A percentile compares a stretch with the other conserved stretches of the same genome.
Conservation (phyloP, 1,140 invertebrate species). For the Drosophila malerkotliana region DNA sequence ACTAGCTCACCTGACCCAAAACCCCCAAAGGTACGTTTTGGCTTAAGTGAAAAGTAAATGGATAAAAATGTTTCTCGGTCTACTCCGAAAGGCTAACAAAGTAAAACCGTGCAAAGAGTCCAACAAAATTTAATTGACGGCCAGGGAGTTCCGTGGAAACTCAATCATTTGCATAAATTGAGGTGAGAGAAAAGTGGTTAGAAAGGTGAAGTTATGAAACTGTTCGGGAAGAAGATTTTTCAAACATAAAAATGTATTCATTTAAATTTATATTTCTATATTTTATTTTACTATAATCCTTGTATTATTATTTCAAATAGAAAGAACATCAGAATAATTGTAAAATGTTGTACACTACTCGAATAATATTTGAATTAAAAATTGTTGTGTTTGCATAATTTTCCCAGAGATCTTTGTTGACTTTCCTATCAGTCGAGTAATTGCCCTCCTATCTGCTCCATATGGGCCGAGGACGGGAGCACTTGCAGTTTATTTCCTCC, state of each 20-base stretch:
- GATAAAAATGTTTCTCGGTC: slow-evolving; percentile 19
- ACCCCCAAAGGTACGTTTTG: slow-evolving; percentile 21
- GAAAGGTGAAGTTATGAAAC: background rate
- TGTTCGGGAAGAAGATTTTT: background rate
- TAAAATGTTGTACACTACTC: no score
- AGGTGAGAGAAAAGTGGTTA: slow-evolving; percentile 11
- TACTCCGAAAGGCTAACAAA: slow-evolving; percentile 35
- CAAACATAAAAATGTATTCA: no score
- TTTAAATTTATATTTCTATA: no score
- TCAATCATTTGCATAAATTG: slow-evolving; percentile 73
- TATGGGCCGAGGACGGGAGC: slow-evolving; percentile 11
- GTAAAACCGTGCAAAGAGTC: slow-evolving; percentile 12
- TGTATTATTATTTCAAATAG: background rate
- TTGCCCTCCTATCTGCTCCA: slow-evolving; percentile 21
- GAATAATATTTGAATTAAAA: background rate
- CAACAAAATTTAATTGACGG: slow-evolving; percentile 69
- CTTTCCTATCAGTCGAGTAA: slow-evolving; percentile 26
- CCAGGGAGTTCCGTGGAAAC: slow-evolving; percentile 76
- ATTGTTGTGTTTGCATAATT: background rate
- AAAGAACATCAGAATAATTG: no score
- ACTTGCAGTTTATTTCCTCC: slow-evolving; percentile 14
- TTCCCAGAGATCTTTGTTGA: slow-evolving; percentile 19
- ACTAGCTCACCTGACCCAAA: slow-evolving; percentile 25
- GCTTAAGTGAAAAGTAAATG: slow-evolving; percentile 42
- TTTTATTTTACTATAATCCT: no score